Evolutionary conservation across 2,888 invertebrate genomes (phyloP).

Genomic region (Philereme vetulata): DNA sequence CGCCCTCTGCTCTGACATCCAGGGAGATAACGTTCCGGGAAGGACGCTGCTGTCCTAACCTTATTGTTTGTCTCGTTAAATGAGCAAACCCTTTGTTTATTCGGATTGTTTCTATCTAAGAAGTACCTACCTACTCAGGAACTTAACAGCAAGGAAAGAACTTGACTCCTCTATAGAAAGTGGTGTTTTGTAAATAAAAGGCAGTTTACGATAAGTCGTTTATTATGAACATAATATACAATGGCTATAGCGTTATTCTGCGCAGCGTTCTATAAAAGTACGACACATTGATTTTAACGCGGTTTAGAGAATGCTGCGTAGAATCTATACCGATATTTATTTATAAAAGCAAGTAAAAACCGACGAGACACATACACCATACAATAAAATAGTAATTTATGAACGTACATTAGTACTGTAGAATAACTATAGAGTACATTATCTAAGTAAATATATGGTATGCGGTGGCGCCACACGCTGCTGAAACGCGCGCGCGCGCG

Average conservation of each 20-base stretch:
- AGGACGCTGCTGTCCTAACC: constrained; percentile 15
- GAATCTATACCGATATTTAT: constrained; percentile 60
- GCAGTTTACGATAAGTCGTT: constrained; percentile 64
- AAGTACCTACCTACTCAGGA: constrained; percentile 1
- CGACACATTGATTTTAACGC: no score
- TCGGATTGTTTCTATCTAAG: not conserved
- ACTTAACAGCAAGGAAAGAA: no score
- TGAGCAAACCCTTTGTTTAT: constrained; percentile 11
- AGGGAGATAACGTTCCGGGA: constrained; percentile 29
- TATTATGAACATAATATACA: constrained; percentile 83
- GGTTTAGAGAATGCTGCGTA: no score
- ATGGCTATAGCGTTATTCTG: constrained; percentile 44
- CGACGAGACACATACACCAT: constrained; percentile 73
- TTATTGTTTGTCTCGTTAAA: constrained; percentile 17
- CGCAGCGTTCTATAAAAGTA: no score
- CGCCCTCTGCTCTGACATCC: constrained; percentile 27
- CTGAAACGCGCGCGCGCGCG: not conserved
- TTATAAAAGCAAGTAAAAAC: constrained; percentile 82
- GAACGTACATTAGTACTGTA: constrained; percentile 44
- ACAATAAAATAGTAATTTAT: constrained; percentile 64
- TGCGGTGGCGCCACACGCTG: constrained; percentile 2
- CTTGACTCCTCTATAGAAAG: no score
- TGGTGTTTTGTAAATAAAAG: constrained; percentile 43
- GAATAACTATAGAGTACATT: constrained; percentile 51
- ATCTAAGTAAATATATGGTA: constrained; percentile 48